These are phyloP conservation scores for Hirtodrosophila trivittata DNA, from an alignment of 2,888 invertebrate species.

Conservation along the genomic window DNA sequence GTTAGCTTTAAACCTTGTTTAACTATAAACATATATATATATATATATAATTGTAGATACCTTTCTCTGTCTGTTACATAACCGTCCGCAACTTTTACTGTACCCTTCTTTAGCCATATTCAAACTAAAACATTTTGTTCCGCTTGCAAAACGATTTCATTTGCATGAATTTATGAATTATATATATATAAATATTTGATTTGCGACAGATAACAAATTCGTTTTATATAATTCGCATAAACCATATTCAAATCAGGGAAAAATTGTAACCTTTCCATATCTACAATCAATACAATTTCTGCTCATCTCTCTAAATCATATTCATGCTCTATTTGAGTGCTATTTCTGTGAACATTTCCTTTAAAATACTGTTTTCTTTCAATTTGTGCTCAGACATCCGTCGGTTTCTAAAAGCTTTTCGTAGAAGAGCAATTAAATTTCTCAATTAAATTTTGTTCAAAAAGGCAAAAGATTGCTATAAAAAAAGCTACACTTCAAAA, in stretches of 20 bases:
- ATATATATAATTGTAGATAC: neutral
- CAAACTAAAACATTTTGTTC: neutral
- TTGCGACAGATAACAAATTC: too few relatives aligned
- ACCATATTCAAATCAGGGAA: slow-evolving; percentile 39
- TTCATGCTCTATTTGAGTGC: slow-evolving; percentile 50
- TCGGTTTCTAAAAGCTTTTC: neutral
- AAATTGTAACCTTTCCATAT: too few relatives aligned
- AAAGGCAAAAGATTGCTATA: neutral
- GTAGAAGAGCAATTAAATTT: neutral
- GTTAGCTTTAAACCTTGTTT: too few relatives aligned
- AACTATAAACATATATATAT: too few relatives aligned
- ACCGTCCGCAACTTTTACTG: slow-evolving; percentile 4
- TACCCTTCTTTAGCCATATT: neutral
- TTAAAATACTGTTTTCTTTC: slow-evolving; percentile 9
- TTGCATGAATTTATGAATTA: slow-evolving; percentile 11
- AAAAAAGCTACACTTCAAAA: neutral
- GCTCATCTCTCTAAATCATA: slow-evolving; percentile 4
- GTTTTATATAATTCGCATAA: slow-evolving; percentile 17
- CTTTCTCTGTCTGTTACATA: too few relatives aligned
- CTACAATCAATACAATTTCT: neutral
- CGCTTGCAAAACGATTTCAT: slow-evolving; percentile 13
- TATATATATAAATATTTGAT: too few relatives aligned
- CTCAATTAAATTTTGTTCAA: slow-evolving; percentile 8
- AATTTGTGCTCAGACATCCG: slow-evolving; percentile 12
- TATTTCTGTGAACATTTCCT: slow-evolving; percentile 44